Base-by-base conservation (phyloP, 2,797 vertebrate species). In the Spinus olivaceus region DNA sequence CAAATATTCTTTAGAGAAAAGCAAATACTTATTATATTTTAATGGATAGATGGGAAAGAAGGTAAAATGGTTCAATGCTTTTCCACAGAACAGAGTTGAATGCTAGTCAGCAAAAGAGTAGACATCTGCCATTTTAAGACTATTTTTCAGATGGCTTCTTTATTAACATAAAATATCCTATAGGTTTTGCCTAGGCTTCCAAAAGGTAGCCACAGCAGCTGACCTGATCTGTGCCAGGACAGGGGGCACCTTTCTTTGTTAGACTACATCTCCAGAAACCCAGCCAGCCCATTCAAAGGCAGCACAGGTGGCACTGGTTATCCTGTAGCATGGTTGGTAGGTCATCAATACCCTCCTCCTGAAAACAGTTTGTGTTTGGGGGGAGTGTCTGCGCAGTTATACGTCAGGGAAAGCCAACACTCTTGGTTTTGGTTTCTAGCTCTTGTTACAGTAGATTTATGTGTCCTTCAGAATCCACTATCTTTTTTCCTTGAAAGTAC, bases 381-480 rank as follows among this genome's bases (percentile, higher is more conserved):
- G 2, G 6, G 2, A 28, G 25, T 28, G 9, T 30, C n/a, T 64
- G 12, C 13, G 14, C 33, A 83, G 30, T 14, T 71, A 1, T 9
- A n/a, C 8, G 18, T 6, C n/a, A 81, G 28, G 30, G 73, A 85
- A 85, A 94, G 32, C 30, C 79, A 77, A 49, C 16, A 23, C 18
- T n/a, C n/a, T 56, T 79, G n/a, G 10, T 81, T 86, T 78, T 20
- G 25, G 10, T 71, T 88, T 81, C 41, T 64, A 74, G 28, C 10
- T 78, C 61, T 49, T 87, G 47, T 30, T 77, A 20, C 20, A 3
- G 60, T 54, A 78, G 63, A 91, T 96, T 91, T 88, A 44, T 42
- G 10, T 21, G 59, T 69, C 84, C 42, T 81, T 91, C 47, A 79
- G 66, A 86, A 59, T 25, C 42, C 21, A 65, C 41, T 72, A 1